phyloP scores from a whole-genome alignment of 2,797 vertebrate genomes.

The Paedocypris micromegethes region DNA sequence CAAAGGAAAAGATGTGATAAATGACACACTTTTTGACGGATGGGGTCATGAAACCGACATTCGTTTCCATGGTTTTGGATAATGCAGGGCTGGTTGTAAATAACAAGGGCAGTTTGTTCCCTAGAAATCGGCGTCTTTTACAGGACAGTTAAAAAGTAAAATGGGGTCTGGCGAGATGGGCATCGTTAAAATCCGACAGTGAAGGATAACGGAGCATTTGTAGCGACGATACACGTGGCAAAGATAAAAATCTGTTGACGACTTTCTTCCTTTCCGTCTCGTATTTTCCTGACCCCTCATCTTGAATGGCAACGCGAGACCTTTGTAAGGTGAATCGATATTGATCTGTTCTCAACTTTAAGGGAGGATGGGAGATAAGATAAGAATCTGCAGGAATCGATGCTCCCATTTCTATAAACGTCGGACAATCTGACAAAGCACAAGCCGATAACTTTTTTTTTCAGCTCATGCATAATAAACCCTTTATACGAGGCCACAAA shows the following conservation, averaged over 20 bases:
- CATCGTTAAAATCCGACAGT: constrained; percentile 5
- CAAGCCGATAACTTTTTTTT: constrained; percentile 26
- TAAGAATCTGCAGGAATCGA: constrained; percentile 38
- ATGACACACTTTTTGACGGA: constrained; percentile 19
- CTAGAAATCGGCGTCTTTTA: constrained; percentile 40
- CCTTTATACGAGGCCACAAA: too few relatives aligned
- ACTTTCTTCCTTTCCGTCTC: constrained; percentile 6
- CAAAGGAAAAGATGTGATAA: constrained; percentile 32
- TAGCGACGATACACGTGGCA: constrained; percentile 6
- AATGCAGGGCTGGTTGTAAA: constrained; percentile 41
- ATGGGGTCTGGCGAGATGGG: constrained; percentile 29
- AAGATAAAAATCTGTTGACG: constrained; percentile 35
- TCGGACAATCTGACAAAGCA: constrained; percentile 48
- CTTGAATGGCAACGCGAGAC: constrained; percentile 43
- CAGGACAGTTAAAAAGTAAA: constrained; percentile 30
- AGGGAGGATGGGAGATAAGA: constrained; percentile 31
- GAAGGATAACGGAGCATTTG: constrained; percentile 14
- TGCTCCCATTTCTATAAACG: constrained; percentile 30
- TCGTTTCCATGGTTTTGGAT: neutral
- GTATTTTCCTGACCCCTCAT: constrained; percentile 30
- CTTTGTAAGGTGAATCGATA: constrained; percentile 50
- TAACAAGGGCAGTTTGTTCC: constrained; percentile 28
- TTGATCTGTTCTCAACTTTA: constrained; percentile 50
- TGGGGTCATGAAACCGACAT: neutral
- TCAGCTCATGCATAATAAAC: too few relatives aligned